Base-by-base conservation (phyloP, 2,113 vertebrate species). In the Mystacornis crossleyi region DNA sequence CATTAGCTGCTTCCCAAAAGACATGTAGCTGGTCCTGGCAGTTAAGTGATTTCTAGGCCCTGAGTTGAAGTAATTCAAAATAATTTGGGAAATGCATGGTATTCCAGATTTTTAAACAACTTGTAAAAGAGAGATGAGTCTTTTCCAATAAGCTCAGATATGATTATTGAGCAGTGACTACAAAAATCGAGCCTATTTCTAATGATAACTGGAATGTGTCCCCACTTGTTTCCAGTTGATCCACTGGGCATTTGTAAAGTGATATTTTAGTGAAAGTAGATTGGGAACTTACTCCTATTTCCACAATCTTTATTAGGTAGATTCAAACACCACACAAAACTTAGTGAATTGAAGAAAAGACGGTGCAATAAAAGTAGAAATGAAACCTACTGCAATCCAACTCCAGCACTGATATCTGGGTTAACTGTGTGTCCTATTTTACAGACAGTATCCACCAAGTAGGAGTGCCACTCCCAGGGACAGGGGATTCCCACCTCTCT, bases 51-150 rank as follows among this genome's bases (percentile, higher is more conserved):
- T 95, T 70, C 48, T 83, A 79, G 78, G 40, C 26, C 31, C 38
- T 64, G 78, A 93, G 66, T 96, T 89, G 77, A 81, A 94, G 81
- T 43, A n/a, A 84, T 78, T 57, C n/a, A 28, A 64, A 80, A 81
- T 67, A 93, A 51, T 64, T 81, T 93, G 21, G 45, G 93, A 95
- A 96, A 87, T 40, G 4, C 81, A 36, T 57, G 84, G 70, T 43
- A 89, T 21, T 69, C 45, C 71, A 65, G 34, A 51, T 93, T 97
- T 97, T 91, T 72, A 69, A 92, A 85, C 10, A 55, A 62, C 6
- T 77, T 51, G 20, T 47, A 61, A 92, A 97, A 91, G 23, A 77
- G 74, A 72, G 62, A 31, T 1, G 8, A 85, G 57, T 73, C 23
- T 69, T 61, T 94, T 89, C 42, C 75, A 77, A 4, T 50, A 53